Percentiles rank a stretch among this genome's conserved stretches.
phyloP scores from a whole-genome alignment of 2,797 vertebrate genomes.

The Anguilla obscura region DNA sequence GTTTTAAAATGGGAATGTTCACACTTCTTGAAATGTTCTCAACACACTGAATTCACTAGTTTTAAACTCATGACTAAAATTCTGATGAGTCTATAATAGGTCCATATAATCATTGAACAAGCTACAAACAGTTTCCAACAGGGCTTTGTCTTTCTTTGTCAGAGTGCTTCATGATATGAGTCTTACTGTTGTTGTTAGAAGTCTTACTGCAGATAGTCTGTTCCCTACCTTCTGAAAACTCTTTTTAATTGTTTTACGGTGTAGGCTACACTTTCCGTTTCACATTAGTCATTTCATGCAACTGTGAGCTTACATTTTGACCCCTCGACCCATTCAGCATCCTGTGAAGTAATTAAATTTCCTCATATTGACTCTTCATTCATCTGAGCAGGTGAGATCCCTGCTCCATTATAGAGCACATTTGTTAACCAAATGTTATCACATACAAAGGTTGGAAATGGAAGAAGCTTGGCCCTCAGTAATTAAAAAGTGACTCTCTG shows the following conservation, averaged over 20 bases:
- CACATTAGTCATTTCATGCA: conserved; percentile 34
- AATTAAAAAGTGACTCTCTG: conserved; percentile 32
- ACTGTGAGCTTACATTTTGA: conserved; percentile 28
- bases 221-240: background rate
- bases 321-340: conserved; percentile 22
- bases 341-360: conserved; percentile 37
- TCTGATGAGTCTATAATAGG: background rate
- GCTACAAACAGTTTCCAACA: background rate
- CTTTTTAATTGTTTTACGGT: conserved; percentile 31
- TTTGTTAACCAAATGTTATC: conserved; percentile 33
- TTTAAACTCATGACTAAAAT: background rate
- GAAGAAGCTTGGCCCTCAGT: conserved; percentile 18
- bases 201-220: background rate
- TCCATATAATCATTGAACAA: background rate
- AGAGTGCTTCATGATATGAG: background rate
- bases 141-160: background rate
- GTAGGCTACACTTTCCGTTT: conserved; percentile 18
- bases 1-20: background rate
- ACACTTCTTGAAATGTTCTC: background rate
- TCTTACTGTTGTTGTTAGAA: background rate
- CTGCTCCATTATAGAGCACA: conserved; percentile 25
- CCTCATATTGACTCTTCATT: conserved; percentile 32
- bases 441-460: conserved; percentile 33
- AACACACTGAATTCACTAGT: background rate
- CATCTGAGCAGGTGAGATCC: conserved; percentile 31